These are phyloP conservation scores for Dendrolimus punctatus DNA, from an alignment of 1,140 invertebrate species.

Conservation along the genomic window DNA sequence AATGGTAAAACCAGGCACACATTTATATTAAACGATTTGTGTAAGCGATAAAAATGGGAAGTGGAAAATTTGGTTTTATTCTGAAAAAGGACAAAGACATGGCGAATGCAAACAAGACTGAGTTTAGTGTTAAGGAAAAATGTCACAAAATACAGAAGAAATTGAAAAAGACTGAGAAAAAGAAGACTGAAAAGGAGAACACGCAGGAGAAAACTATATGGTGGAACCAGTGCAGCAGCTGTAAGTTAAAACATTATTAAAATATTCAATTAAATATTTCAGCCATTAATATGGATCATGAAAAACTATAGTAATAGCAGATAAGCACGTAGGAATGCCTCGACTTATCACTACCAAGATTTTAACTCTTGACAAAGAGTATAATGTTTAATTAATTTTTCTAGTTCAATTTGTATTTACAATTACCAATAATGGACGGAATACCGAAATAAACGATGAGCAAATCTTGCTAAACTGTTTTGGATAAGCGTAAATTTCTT, in stretches of 20 bases:
- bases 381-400: no score
- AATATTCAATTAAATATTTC: no score
- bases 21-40: slow-evolving; percentile 19
- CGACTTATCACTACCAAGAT: neutral
- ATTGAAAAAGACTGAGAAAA: slow-evolving; percentile 62
- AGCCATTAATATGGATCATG: no score
- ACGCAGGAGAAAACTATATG: slow-evolving; percentile 57
- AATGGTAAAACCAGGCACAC: slow-evolving; percentile 27
- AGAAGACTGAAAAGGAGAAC: slow-evolving; percentile 49
- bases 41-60: slow-evolving; percentile 50
- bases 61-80: slow-evolving; percentile 52
- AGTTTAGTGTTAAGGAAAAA: slow-evolving; percentile 67
- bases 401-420: no score
- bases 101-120: slow-evolving; percentile 44
- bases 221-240: slow-evolving; percentile 63
- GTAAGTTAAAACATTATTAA: slow-evolving; percentile 34
- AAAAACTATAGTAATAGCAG: neutral
- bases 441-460: no score
- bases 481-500: no score
- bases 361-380: no score
- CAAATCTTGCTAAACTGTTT: no score
- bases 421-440: no score
- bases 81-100: slow-evolving; percentile 53
- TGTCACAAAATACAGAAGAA: slow-evolving; percentile 61
- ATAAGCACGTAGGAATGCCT: neutral